Base-by-base conservation (phyloP, 2,888 invertebrate genomes). In the Alviniconcha strummeri region DNA sequence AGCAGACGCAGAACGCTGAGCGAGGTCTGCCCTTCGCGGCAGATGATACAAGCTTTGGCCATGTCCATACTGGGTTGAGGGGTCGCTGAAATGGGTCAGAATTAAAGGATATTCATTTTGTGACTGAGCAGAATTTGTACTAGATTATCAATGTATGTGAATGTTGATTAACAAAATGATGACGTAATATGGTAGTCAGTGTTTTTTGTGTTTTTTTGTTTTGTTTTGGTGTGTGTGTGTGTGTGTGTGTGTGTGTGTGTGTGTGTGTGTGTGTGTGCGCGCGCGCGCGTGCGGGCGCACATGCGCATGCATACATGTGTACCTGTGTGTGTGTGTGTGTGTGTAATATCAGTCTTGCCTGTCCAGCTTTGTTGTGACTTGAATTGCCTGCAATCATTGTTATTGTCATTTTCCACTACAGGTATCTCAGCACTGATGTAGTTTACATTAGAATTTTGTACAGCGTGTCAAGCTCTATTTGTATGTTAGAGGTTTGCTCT, bases 31-130 rank as follows among this genome's bases (percentile, higher is more conserved):
- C 69, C 77, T 77, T 82, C 69, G 6, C 77, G 76, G n/a, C 64
- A 54, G 13, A 82, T 76, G n/a, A 82, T 36, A 7, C 76, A 76
- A 19, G 57, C 82, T 54, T 77, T 82, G 13, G 76, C 56, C 56
- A 82, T 77, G 69, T 69, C 57, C 15, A 17, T 56, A 15, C 55
- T 13, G 1, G 82, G 17, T 5, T 52, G 8, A 1, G 81, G 81
- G 15, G 36, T 2, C 4, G 19, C 81, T 81, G 81, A 15, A 54
- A 15, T 11, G 11, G 11, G 36, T 36, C 36, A 36, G 36, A 36
- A 36, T 36, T 36, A 36, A 1, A 36, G 36, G 36, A 36, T 36
- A 36, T 36, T 36, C 36, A 1, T 36, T 36, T 36, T 36, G 36
- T 36, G 36, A 36, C 36, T 36, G 36, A 36, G 36, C 36, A 36